Evolutionary conservation across 2,888 invertebrate species (phyloP).

Genomic region (Beris morrisii): DNA sequence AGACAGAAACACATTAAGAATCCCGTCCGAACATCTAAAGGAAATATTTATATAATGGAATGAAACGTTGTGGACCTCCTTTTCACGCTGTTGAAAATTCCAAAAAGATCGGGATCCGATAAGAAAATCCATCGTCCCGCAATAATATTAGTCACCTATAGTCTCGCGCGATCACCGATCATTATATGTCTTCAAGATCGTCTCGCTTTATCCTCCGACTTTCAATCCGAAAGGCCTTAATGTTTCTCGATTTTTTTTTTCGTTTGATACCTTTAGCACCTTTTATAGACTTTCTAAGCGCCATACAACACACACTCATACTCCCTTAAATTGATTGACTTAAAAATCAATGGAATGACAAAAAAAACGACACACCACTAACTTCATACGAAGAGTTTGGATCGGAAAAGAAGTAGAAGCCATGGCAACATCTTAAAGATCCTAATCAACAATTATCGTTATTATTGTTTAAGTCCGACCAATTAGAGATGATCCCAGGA

Average conservation of each 20-base stretch:
- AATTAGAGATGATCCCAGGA: slow-evolving; percentile 36
- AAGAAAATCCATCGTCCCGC: slow-evolving; percentile 26
- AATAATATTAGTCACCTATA: slow-evolving; percentile 27
- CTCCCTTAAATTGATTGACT: too few species aligned
- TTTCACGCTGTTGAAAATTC: slow-evolving; percentile 32
- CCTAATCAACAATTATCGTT: slow-evolving; percentile 36
- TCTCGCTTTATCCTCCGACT: slow-evolving; percentile 5
- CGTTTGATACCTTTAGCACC: slow-evolving; percentile 10
- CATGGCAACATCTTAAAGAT: slow-evolving; percentile 22
- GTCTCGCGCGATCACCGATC: slow-evolving; percentile 27
- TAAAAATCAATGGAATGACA: too few species aligned
- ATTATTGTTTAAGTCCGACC: slow-evolving; percentile 38
- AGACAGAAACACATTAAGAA: too few species aligned
- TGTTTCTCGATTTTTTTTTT: slow-evolving; percentile 10
- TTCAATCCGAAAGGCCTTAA: slow-evolving; percentile 8
- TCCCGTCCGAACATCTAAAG: too few species aligned
- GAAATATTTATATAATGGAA: slow-evolving; percentile 1
- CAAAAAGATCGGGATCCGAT: slow-evolving; percentile 28
- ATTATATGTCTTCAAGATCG: slow-evolving; percentile 22
- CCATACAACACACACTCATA: slow-evolving; percentile 18
- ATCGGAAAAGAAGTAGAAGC: slow-evolving; percentile 2
- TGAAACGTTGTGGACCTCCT: slow-evolving; percentile 25
- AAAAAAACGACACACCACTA: too few species aligned
- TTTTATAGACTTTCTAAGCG: slow-evolving; percentile 8
- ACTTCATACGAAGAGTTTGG: too few species aligned